Evolutionary conservation across 2,888 invertebrate species (phyloP).

Genomic region (Nezara viridula): DNA sequence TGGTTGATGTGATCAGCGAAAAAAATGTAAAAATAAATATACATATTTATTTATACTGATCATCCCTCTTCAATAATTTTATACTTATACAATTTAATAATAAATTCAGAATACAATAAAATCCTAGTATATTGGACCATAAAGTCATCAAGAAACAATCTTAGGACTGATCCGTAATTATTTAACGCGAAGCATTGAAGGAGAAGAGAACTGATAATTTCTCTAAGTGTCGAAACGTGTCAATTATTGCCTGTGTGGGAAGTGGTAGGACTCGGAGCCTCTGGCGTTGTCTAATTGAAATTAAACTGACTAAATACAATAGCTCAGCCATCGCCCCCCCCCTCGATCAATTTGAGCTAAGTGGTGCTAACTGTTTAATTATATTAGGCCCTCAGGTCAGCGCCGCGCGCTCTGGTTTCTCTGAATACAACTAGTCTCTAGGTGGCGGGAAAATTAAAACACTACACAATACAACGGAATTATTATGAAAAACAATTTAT

Average conservation of each 20-base stretch:
- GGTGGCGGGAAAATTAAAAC: background rate
- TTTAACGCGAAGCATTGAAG: background rate
- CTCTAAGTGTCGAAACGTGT: constrained; percentile 11
- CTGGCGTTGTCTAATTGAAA: background rate
- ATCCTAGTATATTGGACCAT: no score
- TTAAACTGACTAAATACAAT: constrained; percentile 37
- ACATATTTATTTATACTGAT: no score
- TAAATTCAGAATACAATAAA: no score
- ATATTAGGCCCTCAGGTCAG: background rate
- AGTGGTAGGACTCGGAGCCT: background rate
- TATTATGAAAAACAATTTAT: no score
- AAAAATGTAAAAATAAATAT: no score
- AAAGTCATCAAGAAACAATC: background rate
- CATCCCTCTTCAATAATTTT: no score
- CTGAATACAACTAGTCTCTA: background rate
- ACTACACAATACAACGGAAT: no score
- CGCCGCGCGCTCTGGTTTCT: background rate
- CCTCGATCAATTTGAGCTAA: constrained; percentile 7
- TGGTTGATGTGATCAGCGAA: no score
- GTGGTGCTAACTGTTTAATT: constrained; percentile 33
- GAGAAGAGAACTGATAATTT: background rate
- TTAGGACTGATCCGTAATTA: background rate
- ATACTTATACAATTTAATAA: no score
- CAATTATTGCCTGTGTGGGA: background rate
- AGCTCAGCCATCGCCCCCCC: background rate